phyloP scores from a whole-genome alignment of 2,888 invertebrate species.

The Sepioteuthis lessoniana region DNA sequence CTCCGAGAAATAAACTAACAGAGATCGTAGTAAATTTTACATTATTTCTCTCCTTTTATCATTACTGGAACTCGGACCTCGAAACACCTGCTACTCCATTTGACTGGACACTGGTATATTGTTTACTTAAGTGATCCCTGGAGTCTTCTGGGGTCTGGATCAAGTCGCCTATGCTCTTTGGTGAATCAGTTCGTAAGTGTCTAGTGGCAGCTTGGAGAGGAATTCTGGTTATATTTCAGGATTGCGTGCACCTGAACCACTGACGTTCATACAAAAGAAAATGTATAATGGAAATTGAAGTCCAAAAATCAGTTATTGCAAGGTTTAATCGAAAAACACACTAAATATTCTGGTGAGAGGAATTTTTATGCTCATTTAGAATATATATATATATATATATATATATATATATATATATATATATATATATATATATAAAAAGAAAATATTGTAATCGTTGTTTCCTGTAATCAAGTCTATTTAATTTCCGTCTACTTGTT shows the following conservation, averaged over 20 bases:
- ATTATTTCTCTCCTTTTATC: not conserved
- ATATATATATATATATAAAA: no score
- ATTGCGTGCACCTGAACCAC: not conserved
- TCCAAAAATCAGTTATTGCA: not conserved
- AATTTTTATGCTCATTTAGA: no score
- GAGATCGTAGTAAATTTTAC: no score
- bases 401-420: not conserved
- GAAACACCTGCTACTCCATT: not conserved
- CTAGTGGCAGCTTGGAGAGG: not conserved
- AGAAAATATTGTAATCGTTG: no score
- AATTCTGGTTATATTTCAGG: no score
- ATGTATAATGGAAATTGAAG: not conserved
- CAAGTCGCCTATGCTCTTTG: not conserved
- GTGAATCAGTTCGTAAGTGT: not conserved
- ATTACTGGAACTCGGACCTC: not conserved
- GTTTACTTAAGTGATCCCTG: not conserved
- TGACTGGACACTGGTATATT: not conserved
- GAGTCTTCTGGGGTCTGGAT: not conserved
- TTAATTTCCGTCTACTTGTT: no score
- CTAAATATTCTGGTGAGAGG: not conserved
- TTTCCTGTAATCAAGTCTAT: no score
- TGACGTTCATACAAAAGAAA: not conserved
- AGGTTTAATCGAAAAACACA: not conserved
- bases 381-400: not conserved
- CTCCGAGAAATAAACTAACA: no score